phyloP scores from a whole-genome alignment of 92 coral and sea anemone species.

The Micromussa lordhowensis region DNA sequence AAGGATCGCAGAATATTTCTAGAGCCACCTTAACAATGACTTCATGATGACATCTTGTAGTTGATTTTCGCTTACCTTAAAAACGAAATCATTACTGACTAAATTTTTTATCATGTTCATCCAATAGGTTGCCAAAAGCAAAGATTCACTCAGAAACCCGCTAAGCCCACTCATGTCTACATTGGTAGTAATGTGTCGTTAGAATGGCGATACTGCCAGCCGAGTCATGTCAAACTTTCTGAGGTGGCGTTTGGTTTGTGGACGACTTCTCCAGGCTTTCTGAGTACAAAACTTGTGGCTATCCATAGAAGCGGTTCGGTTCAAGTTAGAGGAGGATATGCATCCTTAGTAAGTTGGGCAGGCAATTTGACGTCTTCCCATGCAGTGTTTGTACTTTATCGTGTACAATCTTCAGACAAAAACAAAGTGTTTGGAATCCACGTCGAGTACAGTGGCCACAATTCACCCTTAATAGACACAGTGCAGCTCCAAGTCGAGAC shows the following conservation, averaged over 20 bases:
- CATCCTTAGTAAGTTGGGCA: slow-evolving; percentile 7
- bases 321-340: neutral
- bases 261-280: neutral
- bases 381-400: slow-evolving; percentile 16
- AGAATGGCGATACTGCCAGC: neutral
- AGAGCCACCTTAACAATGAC: too few species aligned
- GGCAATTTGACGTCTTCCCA: slow-evolving; percentile 16
- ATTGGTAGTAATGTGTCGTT: slow-evolving; percentile 15
- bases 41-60: too few species aligned
- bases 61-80: too few species aligned
- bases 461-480: slow-evolving; percentile 8
- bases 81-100: too few species aligned
- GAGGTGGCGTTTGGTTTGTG: slow-evolving; percentile 3
- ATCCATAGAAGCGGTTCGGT: neutral
- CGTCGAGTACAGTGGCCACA: neutral
- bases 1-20: too few species aligned
- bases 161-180: neutral
- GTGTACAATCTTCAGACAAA: neutral
- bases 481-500: neutral
- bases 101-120: too few species aligned
- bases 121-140: neutral
- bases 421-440: slow-evolving; percentile 8
- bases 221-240: neutral
- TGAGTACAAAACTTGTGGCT: neutral
- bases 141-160: neutral